These are phyloP conservation scores for Drosophila nr. fundita DNA, from an alignment of 2,888 invertebrate genomes.

Conservation along the genomic window DNA sequence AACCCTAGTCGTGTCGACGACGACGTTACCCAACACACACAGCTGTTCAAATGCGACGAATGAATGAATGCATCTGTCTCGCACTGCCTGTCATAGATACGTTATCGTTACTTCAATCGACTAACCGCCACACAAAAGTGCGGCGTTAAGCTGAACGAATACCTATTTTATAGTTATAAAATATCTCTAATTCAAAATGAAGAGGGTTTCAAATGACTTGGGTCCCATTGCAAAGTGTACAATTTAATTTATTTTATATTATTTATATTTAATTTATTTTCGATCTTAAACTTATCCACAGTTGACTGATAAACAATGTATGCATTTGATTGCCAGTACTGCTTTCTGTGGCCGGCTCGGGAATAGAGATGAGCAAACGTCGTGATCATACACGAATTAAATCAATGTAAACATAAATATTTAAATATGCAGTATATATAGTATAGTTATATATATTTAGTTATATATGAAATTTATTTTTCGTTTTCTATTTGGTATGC, in stretches of 20 bases:
- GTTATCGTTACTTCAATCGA: neutral
- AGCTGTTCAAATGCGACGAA: constrained; percentile 8
- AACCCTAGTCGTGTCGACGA: neutral
- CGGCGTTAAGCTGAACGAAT: neutral
- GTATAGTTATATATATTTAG: neutral
- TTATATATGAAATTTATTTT: neutral
- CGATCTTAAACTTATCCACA: neutral
- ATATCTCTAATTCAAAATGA: neutral
- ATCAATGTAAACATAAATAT: neutral
- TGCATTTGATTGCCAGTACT: neutral
- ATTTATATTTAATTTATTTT: neutral
- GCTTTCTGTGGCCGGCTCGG: neutral
- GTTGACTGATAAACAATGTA: neutral
- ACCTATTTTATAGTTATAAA: neutral
- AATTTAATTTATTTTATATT: no score
- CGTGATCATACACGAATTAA: neutral
- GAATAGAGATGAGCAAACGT: neutral
- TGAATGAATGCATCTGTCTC: neutral
- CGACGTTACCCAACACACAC: constrained; percentile 4
- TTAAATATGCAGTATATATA: neutral
- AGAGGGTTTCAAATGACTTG: neutral
- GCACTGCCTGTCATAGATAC: neutral
- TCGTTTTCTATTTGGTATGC: neutral
- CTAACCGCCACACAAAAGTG: neutral
- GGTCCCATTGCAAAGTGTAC: neutral